A percentile compares a stretch with the other conserved stretches of the same genome.
phyloP scores from a whole-genome alignment of 2,888 invertebrate species.

The Xylophagus ater region DNA sequence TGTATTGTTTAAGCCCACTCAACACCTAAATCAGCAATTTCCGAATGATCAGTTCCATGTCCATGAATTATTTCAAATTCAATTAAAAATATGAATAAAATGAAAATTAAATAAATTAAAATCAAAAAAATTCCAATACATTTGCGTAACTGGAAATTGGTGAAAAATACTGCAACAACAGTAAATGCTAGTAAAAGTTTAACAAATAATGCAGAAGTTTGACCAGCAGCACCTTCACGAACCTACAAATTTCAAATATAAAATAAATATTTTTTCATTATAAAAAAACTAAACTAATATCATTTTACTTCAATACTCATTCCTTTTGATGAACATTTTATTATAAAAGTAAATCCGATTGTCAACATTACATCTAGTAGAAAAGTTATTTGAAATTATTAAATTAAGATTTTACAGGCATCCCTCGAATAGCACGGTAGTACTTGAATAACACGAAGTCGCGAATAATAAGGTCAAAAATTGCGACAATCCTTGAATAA shows the following conservation, averaged over 20 bases:
- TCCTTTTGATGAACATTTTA: background rate
- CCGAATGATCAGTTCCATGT: constrained; percentile 19
- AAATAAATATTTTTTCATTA: background rate
- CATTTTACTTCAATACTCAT: too few relatives aligned
- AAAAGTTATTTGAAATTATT: background rate
- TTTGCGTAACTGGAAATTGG: constrained; percentile 13
- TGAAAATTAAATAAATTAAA: constrained; percentile 14
- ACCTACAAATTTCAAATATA: constrained; percentile 5
- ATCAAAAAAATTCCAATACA: constrained; percentile 16
- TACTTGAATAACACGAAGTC: too few relatives aligned
- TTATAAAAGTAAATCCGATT: constrained; percentile 1
- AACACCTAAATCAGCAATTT: background rate
- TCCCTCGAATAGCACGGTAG: too few relatives aligned
- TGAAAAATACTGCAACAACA: background rate
- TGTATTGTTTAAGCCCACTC: background rate
- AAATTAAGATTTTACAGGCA: too few relatives aligned
- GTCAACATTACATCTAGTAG: constrained; percentile 1
- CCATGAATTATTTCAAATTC: constrained; percentile 19
- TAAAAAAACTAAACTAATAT: background rate
- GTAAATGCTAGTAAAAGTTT: background rate
- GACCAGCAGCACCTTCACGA: constrained; percentile 1
- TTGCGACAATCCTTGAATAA: too few relatives aligned
- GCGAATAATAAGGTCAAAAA: too few relatives aligned
- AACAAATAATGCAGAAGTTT: constrained; percentile 1
- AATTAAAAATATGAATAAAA: constrained; percentile 11